Conservation (phyloP, 2,113 vertebrate species). For the Rattus norvegicus region DNA sequence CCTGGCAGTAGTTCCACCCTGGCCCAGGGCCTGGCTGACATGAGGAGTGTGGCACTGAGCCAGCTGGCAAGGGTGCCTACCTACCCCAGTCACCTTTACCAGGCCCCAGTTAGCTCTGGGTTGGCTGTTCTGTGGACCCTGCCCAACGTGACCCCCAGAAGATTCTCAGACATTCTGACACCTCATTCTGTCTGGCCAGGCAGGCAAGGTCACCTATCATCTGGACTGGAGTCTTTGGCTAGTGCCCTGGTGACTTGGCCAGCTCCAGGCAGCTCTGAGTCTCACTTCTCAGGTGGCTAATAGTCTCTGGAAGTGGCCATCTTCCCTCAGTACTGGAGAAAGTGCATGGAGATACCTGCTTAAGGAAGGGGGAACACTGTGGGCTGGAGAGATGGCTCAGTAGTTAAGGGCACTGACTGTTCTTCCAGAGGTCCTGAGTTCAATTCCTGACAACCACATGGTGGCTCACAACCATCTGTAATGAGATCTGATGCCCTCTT, state of each 20-base stretch:
- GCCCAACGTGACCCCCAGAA: background rate
- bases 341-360: fast-evolving
- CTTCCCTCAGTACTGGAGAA: background rate
- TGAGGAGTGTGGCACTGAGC: background rate
- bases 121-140: background rate
- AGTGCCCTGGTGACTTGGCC: background rate
- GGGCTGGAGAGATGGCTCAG: too few species aligned
- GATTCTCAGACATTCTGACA: constrained; percentile 15
- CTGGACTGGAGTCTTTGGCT: background rate
- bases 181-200: background rate
- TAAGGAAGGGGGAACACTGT: background rate
- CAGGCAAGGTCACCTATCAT: background rate
- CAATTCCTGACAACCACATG: too few species aligned
- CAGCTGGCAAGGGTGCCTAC: background rate
- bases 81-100: background rate
- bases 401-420: too few species aligned
- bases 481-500: too few species aligned
- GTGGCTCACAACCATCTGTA: too few species aligned
- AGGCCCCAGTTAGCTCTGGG: background rate
- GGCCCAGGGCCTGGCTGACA: background rate
- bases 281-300: background rate
- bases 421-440: too few species aligned
- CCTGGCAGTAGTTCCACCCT: background rate
- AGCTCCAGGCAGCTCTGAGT: background rate
- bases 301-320: background rate